A percentile compares a stretch with the other conserved stretches of the same genome.
phyloP scores from a whole-genome alignment of 2,888 invertebrate species.

The Drosophila dives region DNA sequence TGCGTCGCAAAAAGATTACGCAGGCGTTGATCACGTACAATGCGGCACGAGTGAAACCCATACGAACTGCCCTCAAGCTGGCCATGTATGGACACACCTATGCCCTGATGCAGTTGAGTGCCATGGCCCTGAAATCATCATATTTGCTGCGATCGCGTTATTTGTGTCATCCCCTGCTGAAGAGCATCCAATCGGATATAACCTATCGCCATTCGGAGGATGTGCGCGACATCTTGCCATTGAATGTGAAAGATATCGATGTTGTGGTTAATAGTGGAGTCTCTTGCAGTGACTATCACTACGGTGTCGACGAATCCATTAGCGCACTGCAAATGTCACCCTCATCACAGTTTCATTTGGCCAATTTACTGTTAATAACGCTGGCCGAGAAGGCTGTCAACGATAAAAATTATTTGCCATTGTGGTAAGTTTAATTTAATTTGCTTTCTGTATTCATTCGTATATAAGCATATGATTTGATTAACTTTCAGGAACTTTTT shows the following conservation, averaged over 20 bases:
- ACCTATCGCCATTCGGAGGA: slow-evolving; percentile 83
- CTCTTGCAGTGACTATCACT: slow-evolving; percentile 83
- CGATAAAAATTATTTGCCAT: slow-evolving; percentile 84
- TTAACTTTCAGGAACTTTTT: slow-evolving; percentile 82
- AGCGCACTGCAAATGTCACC: slow-evolving; percentile 84
- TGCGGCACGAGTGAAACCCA: slow-evolving; percentile 88
- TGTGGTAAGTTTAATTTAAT: slow-evolving; percentile 76
- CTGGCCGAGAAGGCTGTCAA: slow-evolving; percentile 84
- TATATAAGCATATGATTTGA: not conserved
- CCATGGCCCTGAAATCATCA: slow-evolving; percentile 84
- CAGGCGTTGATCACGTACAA: slow-evolving; percentile 93
- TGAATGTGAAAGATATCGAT: slow-evolving; percentile 40
- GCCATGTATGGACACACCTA: slow-evolving; percentile 85
- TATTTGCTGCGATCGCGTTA: slow-evolving; percentile 82
- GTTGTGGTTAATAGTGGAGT: slow-evolving; percentile 71
- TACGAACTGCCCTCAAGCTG: slow-evolving; percentile 84
- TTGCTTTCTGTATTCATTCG: not conserved
- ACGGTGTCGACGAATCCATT: slow-evolving; percentile 82
- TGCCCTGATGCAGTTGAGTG: slow-evolving; percentile 84
- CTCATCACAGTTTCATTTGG: slow-evolving; percentile 85
- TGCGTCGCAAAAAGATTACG: slow-evolving; percentile 90
- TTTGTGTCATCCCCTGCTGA: slow-evolving; percentile 77
- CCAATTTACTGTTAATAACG: slow-evolving; percentile 84
- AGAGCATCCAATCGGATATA: slow-evolving; percentile 77
- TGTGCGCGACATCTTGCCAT: slow-evolving; percentile 77